Evolutionary conservation across 2,888 invertebrate species (phyloP).

Genomic region (Sturmia bella): DNA sequence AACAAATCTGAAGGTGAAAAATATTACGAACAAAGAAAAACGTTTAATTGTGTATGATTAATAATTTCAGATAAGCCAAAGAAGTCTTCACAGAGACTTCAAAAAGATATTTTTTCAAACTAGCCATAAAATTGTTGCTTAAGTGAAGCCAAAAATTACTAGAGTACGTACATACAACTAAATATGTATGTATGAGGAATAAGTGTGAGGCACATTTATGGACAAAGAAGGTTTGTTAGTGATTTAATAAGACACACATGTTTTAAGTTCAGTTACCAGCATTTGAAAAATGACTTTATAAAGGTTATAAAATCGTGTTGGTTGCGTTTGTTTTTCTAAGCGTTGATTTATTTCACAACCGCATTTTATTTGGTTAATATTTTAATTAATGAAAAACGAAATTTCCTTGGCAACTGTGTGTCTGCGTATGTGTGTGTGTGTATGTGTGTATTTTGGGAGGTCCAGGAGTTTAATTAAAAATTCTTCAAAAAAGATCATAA

Average conservation of each 20-base stretch:
- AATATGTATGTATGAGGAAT: too few relatives aligned
- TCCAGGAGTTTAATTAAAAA: too few relatives aligned
- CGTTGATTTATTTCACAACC: too few relatives aligned
- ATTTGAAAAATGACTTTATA: slow-evolving; percentile 44
- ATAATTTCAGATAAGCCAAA: slow-evolving; percentile 50
- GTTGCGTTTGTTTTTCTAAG: slow-evolving; percentile 2
- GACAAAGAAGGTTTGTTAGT: neutral
- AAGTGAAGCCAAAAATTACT: slow-evolving; percentile 10
- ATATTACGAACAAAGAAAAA: neutral
- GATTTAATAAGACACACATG: neutral
- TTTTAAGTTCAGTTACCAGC: neutral
- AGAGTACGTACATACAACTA: neutral
- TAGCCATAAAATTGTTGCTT: slow-evolving; percentile 46
- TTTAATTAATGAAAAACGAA: too few relatives aligned
- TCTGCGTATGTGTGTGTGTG: too few relatives aligned
- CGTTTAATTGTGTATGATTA: slow-evolving; percentile 59
- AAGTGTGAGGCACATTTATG: neutral
- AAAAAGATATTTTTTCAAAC: slow-evolving; percentile 27
- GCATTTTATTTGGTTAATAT: too few relatives aligned
- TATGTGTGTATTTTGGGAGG: too few relatives aligned
- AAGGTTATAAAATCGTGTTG: slow-evolving; percentile 28
- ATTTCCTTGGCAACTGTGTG: too few relatives aligned
- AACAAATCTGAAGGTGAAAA: slow-evolving; percentile 3
- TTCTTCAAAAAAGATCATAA: neutral
- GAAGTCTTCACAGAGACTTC: slow-evolving; percentile 12